Percentiles rank a stretch among this genome's conserved stretches.
Evolutionary conservation across 2,113 vertebrate species (phyloP).

Genomic region (Scomber colias): DNA sequence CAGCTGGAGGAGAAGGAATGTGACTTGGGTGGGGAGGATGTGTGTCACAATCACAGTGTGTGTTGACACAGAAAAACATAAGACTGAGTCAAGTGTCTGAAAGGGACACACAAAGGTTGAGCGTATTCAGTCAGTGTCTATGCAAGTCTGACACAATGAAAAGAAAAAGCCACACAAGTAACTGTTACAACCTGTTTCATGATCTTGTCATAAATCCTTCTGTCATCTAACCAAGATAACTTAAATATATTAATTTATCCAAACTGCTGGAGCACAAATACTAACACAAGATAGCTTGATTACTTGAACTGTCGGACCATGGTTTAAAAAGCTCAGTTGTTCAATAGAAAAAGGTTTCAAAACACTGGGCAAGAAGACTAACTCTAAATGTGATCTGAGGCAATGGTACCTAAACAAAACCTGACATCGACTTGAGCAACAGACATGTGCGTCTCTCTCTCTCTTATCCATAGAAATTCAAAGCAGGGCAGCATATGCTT

Average conservation of each 20-base stretch:
- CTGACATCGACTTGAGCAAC: slow-evolving; percentile 16
- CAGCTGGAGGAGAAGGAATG: neutral
- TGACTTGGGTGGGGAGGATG: slow-evolving; percentile 23
- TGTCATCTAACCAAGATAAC: slow-evolving; percentile 11
- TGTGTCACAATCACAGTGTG: slow-evolving; percentile 59
- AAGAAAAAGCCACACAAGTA: slow-evolving; percentile 24
- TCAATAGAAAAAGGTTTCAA: slow-evolving; percentile 7
- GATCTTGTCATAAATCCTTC: slow-evolving; percentile 40
- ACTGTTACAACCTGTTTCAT: slow-evolving; percentile 45
- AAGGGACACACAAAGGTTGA: slow-evolving; percentile 15
- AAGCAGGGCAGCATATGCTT: slow-evolving; percentile 3
- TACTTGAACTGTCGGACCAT: neutral
- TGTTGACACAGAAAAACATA: slow-evolving; percentile 26
- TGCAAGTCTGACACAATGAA: slow-evolving; percentile 29
- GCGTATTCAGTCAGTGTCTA: slow-evolving; percentile 5
- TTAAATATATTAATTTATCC: neutral
- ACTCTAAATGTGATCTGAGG: slow-evolving; percentile 45
- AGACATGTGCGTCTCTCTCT: slow-evolving; percentile 34
- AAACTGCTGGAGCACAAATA: slow-evolving; percentile 13
- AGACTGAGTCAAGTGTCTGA: slow-evolving; percentile 46
- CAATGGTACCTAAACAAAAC: slow-evolving; percentile 55
- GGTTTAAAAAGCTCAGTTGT: slow-evolving; percentile 13
- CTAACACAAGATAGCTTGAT: neutral
- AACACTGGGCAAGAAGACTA: slow-evolving; percentile 37
- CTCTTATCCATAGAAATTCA: slow-evolving; percentile 52